These are phyloP conservation scores for Limenitis arthemis DNA, from an alignment of 2,888 invertebrate genomes.

Conservation along the genomic window DNA sequence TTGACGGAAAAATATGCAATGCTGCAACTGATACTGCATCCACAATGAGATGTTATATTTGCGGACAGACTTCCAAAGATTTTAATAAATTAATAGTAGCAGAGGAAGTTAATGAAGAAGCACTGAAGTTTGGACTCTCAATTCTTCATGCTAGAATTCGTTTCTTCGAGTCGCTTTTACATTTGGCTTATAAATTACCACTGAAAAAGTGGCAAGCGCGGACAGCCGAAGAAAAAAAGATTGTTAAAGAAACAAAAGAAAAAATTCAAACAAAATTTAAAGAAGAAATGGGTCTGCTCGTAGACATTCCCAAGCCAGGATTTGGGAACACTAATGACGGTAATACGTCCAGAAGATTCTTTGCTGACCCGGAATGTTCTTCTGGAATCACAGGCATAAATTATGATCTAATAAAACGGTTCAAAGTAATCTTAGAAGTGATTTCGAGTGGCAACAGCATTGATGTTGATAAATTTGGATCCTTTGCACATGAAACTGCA, in stretches of 20 bases:
- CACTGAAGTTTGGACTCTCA: slow-evolving; percentile 1
- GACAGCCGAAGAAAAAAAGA: not conserved
- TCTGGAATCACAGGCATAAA: no score
- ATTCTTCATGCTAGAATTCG: slow-evolving; percentile 1
- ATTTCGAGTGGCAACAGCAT: no score
- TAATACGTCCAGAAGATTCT: no score
- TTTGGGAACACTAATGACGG: no score
- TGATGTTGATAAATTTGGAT: no score
- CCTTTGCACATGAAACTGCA: no score
- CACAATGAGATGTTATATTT: slow-evolving; percentile 5
- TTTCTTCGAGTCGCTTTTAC: no score
- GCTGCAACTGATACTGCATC: slow-evolving; percentile 3
- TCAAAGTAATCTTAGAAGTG: no score
- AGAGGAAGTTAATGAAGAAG: not conserved
- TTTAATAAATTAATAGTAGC: slow-evolving; percentile 1
- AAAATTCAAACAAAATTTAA: not conserved
- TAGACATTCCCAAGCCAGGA: no score
- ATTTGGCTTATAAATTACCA: slow-evolving; percentile 6
- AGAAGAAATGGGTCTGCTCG: not conserved
- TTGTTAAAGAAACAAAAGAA: not conserved
- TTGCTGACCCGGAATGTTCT: no score
- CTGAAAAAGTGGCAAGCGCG: slow-evolving; percentile 1
- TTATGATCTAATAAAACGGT: no score
- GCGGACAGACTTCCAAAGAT: not conserved
- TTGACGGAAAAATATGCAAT: slow-evolving; percentile 7